A percentile compares a stretch with the other conserved stretches of the same genome.
These are phyloP conservation scores for Miltochrista miniata DNA, from an alignment of 2,888 invertebrate species.

Conservation along the genomic window DNA sequence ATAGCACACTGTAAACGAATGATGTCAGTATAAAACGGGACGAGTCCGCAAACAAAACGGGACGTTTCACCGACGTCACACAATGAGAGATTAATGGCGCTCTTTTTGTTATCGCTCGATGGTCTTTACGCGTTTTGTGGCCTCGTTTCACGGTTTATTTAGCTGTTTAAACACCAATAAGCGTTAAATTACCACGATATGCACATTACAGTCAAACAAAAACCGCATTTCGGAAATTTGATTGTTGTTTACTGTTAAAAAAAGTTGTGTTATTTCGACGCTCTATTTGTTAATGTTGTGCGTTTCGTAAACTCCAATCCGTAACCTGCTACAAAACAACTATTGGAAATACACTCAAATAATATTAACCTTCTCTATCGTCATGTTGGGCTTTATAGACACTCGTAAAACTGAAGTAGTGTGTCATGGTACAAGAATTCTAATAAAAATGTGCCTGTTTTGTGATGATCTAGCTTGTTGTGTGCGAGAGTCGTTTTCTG, in stretches of 20 bases:
- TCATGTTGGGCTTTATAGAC: conserved; percentile 62
- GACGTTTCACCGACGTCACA: conserved; percentile 66
- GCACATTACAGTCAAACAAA: conserved; percentile 54
- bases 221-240: conserved; percentile 36
- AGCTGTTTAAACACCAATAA: conserved; percentile 72
- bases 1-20: conserved; percentile 66
- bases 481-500: conserved; percentile 59
- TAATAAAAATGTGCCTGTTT: conserved; percentile 62
- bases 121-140: conserved; percentile 77
- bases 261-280: conserved; percentile 29
- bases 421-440: conserved; percentile 71
- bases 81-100: conserved; percentile 80
- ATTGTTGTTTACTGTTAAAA: conserved; percentile 34
- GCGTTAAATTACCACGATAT: conserved; percentile 67
- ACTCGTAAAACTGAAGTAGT: conserved; percentile 74
- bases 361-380: conserved; percentile 66
- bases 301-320: conserved; percentile 2
- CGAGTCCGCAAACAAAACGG: conserved; percentile 76
- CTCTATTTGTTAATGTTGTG: conserved; percentile 25
- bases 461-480: conserved; percentile 21
- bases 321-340: conserved; percentile 47
- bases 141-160: conserved; percentile 79
- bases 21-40: conserved; percentile 63
- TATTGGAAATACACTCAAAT: conserved; percentile 60
- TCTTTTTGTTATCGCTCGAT: conserved; percentile 76